Base-by-base conservation (phyloP, 2,113 vertebrate genomes). In the Tretioscincus oriximinensis region DNA sequence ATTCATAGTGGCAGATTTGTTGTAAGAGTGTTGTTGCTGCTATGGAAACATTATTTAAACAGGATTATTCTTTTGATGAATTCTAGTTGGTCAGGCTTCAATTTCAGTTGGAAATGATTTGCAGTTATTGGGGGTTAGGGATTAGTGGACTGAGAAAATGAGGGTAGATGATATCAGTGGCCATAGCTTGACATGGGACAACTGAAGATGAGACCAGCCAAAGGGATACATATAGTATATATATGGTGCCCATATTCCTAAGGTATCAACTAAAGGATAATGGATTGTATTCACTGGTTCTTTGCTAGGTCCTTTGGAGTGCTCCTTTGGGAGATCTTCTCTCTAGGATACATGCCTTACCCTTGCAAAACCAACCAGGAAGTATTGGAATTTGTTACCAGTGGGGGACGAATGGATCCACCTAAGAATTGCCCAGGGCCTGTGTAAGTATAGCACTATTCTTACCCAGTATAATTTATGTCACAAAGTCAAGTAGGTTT, bases 291-390 rank as follows among this genome's bases (percentile, higher is more conserved):
- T 86, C 76, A 2, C 73, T 89, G 81, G 8, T 88, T 85, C 84
- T 85, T 66, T 91, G 89, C 84, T 91, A 99, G 97, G 97, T 99
- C 98, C 26, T 99, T 99, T 86, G 98, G 98, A 47, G 97, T 98
- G 63, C 93, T 99, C 72, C 96, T 99, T 24, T 98, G 97, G 97
- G 97, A 99, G 92, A 97, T 98, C 88, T 96, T 98, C 87, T 99
- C 97, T 45, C 90, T 98, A 86, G 97, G 97, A 29, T 99, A 97
- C 88, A 97, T 97, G 97, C 97, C 97, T 0, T 98, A 97, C 82
- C 96, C 97, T 28, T 97, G 97, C 86, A 95, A 94, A 90, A 97
- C 96, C 91, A 98, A 98, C 88, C 97, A 97, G 84, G 98, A 98
- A 90, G 97, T 98, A 69, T 93, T 97, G 90, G 97, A 98, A 92